Evolutionary conservation across 1,140 invertebrate species (phyloP).

Genomic region (Diachasma alloeum): DNA sequence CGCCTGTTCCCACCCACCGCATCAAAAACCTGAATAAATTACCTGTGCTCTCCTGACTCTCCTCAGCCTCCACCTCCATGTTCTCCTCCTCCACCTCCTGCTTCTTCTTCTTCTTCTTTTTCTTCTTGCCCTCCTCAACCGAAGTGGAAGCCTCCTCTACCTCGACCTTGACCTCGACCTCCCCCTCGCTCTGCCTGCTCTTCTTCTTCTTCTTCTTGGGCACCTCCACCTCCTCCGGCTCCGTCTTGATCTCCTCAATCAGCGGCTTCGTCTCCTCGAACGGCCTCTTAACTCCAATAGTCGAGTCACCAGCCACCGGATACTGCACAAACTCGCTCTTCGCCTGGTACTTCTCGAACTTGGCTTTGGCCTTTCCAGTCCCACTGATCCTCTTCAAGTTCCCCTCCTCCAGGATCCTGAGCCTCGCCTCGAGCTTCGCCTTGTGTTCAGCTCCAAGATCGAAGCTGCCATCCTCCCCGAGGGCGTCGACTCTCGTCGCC

Average conservation of each 20-base stretch:
- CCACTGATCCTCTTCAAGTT: conserved; percentile 85
- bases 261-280: conserved; percentile 60
- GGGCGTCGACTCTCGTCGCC: conserved; percentile 93
- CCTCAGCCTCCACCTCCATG: conserved; percentile 34
- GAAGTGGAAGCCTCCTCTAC: conserved; percentile 1
- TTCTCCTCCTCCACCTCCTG: conserved; percentile 32
- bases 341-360: conserved; percentile 90
- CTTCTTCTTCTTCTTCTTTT: conserved; percentile 51
- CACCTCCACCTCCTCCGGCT: conserved; percentile 41
- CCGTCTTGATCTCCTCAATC: conserved; percentile 54
- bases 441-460: conserved; percentile 88
- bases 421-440: conserved; percentile 82
- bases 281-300: conserved; percentile 58
- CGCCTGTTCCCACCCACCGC: no score
- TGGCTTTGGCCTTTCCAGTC: conserved; percentile 84
- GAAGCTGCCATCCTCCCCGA: conserved; percentile 86
- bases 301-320: conserved; percentile 69
- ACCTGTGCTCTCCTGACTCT: conserved; percentile 19
- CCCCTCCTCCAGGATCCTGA: conserved; percentile 85
- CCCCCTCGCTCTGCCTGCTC: conserved; percentile 3
- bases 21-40: not conserved
- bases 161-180: conserved; percentile 26
- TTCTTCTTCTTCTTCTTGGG: conserved; percentile 49
- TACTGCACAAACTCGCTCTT: conserved; percentile 78
- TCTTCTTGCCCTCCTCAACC: conserved; percentile 8